Conservation (phyloP, 1,140 invertebrate species). For the Bursaphelenchus mucronatus region DNA sequence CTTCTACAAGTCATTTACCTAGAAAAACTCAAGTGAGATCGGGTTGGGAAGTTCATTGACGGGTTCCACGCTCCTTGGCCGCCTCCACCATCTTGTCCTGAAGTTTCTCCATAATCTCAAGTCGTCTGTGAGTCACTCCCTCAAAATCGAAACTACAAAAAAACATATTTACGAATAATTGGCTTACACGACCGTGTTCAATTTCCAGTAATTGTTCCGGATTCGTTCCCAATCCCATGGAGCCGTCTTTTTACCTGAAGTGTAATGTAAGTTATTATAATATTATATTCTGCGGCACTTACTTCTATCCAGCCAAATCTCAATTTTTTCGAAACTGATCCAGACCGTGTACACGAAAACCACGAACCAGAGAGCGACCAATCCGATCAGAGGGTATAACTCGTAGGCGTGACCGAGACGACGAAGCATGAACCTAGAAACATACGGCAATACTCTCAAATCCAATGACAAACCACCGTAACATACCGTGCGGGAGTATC, state of each 20-base stretch:
- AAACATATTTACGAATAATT: neutral
- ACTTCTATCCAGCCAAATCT: conserved; percentile 42
- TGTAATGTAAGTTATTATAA: neutral
- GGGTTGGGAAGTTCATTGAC: neutral
- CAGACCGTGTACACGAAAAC: conserved; percentile 27
- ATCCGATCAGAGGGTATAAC: conserved; percentile 39
- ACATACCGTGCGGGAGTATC: conserved; percentile 33
- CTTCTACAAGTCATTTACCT: neutral
- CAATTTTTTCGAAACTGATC: conserved; percentile 34
- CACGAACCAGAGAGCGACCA: conserved; percentile 33
- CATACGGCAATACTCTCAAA: conserved; percentile 16
- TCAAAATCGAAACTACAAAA: conserved; percentile 32
- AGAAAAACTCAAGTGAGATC: neutral
- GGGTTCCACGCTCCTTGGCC: conserved; percentile 40
- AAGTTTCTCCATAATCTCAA: conserved; percentile 41
- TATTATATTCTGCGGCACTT: too few species aligned
- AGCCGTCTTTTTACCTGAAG: conserved; percentile 30
- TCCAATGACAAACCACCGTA: neutral
- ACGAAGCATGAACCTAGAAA: conserved; percentile 23
- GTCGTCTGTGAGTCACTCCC: conserved; percentile 37
- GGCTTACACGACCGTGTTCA: conserved; percentile 28
- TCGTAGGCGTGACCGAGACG: conserved; percentile 11
- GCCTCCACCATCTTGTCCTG: conserved; percentile 45
- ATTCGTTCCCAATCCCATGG: conserved; percentile 42
- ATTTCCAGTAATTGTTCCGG: conserved; percentile 30